These are phyloP conservation scores for Sphaeridia pumilis DNA, from an alignment of 2,888 invertebrate genomes.

Conservation along the genomic window DNA sequence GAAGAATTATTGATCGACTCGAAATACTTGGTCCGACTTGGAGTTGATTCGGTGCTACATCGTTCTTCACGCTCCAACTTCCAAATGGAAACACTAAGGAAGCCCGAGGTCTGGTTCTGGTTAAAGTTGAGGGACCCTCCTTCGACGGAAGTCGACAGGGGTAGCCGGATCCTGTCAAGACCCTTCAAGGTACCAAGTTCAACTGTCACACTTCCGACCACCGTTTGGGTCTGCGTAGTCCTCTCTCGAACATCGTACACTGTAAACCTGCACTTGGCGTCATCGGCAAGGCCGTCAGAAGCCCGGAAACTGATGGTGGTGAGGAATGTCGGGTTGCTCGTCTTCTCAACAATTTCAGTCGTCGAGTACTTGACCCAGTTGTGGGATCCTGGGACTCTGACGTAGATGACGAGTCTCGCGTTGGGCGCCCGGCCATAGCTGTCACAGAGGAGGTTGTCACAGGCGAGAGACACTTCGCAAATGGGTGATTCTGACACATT, in stretches of 20 bases:
- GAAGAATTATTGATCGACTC: constrained; percentile 4
- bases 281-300: constrained; percentile 61
- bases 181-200: constrained; percentile 63
- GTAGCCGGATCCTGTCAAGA: constrained; percentile 50
- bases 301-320: constrained; percentile 75
- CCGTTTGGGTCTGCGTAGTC: constrained; percentile 66
- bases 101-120: constrained; percentile 54
- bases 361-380: constrained; percentile 69
- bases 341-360: constrained; percentile 78
- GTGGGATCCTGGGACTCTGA: constrained; percentile 39
- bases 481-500: constrained; percentile 74
- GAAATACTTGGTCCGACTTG: constrained; percentile 45
- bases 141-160: constrained; percentile 42
- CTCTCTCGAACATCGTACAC: constrained; percentile 78
- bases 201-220: constrained; percentile 59
- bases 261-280: constrained; percentile 62
- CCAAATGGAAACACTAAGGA: constrained; percentile 77
- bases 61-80: constrained; percentile 61
- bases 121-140: background rate
- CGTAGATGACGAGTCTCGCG: constrained; percentile 50
- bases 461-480: constrained; percentile 74
- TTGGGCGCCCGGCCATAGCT: constrained; percentile 74
- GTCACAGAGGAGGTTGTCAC: constrained; percentile 81
- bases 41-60: constrained; percentile 59
- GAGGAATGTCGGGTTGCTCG: constrained; percentile 74